These are phyloP conservation scores for Acanthis flammea DNA, from an alignment of 2,797 vertebrate genomes.

Conservation along the genomic window DNA sequence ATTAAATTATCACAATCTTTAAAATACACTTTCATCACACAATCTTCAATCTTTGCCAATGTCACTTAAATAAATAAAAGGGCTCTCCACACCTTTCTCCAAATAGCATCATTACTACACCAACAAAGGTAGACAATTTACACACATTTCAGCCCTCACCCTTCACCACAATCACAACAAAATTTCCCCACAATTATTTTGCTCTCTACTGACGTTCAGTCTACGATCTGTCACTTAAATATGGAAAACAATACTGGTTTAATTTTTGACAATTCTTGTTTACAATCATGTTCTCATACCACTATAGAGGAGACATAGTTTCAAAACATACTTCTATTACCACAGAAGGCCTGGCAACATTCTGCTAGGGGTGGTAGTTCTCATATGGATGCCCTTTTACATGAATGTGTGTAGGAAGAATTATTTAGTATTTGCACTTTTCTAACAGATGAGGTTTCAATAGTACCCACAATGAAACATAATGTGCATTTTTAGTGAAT, in stretches of 20 bases:
- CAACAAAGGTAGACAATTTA: background rate
- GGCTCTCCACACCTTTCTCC: background rate
- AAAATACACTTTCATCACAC: background rate
- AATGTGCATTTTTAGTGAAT: background rate
- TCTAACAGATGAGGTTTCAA: background rate
- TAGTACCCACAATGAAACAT: background rate
- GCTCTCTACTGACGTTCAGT: background rate
- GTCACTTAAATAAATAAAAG: background rate
- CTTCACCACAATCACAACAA: background rate
- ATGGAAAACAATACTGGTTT: background rate
- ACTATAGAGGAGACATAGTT: rapidly evolving
- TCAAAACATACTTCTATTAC: background rate
- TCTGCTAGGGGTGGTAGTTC: background rate
- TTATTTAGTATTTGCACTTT: background rate
- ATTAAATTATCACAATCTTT: background rate
- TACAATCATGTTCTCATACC: background rate
- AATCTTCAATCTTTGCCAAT: background rate
- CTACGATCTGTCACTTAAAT: background rate
- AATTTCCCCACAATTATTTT: background rate
- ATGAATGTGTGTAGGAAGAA: background rate
- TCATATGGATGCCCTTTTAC: background rate
- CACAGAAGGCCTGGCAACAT: background rate
- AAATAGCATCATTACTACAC: background rate
- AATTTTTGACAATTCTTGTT: background rate
- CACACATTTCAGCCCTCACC: background rate